Conservation (phyloP, 2,797 vertebrate genomes). For the Loris lydekkerianus region DNA sequence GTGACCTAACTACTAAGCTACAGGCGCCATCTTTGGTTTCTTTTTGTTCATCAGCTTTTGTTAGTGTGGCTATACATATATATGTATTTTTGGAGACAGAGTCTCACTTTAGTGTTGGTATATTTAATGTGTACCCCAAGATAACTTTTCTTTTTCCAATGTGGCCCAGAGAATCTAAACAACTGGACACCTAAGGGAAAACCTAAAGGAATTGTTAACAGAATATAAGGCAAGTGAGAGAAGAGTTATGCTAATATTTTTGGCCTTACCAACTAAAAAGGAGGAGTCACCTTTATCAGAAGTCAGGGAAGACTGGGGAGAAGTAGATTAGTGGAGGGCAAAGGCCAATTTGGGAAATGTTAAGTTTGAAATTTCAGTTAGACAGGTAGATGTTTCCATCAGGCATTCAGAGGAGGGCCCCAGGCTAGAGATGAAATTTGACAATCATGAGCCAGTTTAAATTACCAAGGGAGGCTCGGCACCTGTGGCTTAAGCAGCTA, state of each 20-base stretch:
- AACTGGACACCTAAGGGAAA: neutral
- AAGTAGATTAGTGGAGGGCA: neutral
- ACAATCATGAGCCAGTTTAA: neutral
- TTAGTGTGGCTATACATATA: too few relatives aligned
- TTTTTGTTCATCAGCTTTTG: too few relatives aligned
- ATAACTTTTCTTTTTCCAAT: too few relatives aligned
- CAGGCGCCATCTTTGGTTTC: too few relatives aligned
- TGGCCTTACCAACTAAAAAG: neutral
- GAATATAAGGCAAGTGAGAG: neutral
- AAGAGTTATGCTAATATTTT: neutral
- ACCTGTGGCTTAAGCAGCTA: too few relatives aligned
- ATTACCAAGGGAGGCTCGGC: neutral
- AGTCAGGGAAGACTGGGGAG: neutral
- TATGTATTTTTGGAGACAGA: too few relatives aligned
- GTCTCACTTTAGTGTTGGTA: too few relatives aligned
- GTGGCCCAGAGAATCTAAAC: too few relatives aligned
- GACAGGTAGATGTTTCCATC: neutral
- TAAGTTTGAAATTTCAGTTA: neutral
- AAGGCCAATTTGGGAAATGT: neutral
- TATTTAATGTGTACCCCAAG: too few relatives aligned
- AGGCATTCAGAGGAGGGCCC: neutral
- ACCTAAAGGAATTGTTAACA: neutral
- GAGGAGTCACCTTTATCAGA: neutral
- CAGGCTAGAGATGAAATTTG: neutral
- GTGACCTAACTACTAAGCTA: too few relatives aligned